phyloP scores from a whole-genome alignment of 1,140 invertebrate genomes.

The Gonatopus flavifemur region DNA sequence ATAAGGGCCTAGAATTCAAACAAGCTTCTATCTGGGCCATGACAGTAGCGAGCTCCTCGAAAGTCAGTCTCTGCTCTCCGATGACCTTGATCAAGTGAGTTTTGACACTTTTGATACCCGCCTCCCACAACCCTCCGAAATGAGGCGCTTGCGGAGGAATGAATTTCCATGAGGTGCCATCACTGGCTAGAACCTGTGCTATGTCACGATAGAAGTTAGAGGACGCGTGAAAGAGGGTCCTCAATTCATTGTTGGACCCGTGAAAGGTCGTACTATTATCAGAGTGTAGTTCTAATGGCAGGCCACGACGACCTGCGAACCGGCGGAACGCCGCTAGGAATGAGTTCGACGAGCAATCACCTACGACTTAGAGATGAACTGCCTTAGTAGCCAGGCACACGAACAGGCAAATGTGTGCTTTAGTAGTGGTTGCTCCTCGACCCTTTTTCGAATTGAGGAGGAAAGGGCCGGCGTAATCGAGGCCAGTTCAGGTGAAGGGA shows the following conservation, averaged over 20 bases:
- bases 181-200: neutral
- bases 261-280: conserved; percentile 36
- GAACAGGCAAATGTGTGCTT: conserved; percentile 26
- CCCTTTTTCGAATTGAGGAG: neutral
- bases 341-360: conserved; percentile 19
- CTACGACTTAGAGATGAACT: conserved; percentile 33
- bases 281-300: conserved; percentile 16
- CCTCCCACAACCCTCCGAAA: conserved; percentile 41
- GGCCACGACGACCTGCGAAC: conserved; percentile 30
- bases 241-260: neutral
- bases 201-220: conserved; percentile 1
- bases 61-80: conserved; percentile 10
- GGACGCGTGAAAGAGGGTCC: conserved; percentile 8
- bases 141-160: conserved; percentile 37
- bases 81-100: conserved; percentile 23
- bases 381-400: conserved; percentile 21
- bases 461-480: conserved; percentile 1
- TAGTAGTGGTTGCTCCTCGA: conserved; percentile 2
- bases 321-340: conserved; percentile 29
- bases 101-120: no score
- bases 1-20: conserved; percentile 30
- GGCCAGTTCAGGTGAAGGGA: neutral
- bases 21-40: conserved; percentile 23
- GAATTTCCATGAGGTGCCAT: no score
- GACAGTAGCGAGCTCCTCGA: conserved; percentile 22